These are phyloP conservation scores for Elaeidobius kamerunicus DNA, from an alignment of 2,888 invertebrate genomes.

Conservation along the genomic window DNA sequence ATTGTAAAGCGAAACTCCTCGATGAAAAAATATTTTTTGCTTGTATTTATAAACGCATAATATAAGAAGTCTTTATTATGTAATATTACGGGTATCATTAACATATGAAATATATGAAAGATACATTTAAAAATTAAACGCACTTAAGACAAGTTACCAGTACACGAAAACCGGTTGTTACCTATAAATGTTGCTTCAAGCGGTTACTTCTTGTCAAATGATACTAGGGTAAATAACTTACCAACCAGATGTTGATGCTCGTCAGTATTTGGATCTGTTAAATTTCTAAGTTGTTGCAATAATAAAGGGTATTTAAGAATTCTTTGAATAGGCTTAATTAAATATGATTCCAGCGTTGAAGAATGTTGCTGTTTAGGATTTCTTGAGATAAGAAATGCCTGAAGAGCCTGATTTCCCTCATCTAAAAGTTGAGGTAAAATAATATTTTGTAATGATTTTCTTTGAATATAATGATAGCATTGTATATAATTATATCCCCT, in stretches of 20 bases:
- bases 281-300: constrained; percentile 89
- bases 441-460: too few species aligned
- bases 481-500: not conserved
- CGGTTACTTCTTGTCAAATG: too few species aligned
- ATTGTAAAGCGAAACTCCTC: too few species aligned
- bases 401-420: constrained; percentile 94
- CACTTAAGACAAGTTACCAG: too few species aligned
- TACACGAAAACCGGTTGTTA: too few species aligned
- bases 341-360: constrained; percentile 93
- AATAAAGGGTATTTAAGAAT: constrained; percentile 96
- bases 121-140: too few species aligned
- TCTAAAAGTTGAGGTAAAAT: constrained; percentile 54
- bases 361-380: constrained; percentile 98
- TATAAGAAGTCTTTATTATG: too few species aligned
- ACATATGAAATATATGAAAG: not conserved
- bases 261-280: constrained; percentile 89
- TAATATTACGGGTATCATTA: too few species aligned
- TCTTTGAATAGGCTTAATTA: constrained; percentile 98
- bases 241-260: constrained; percentile 93
- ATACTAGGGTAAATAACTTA: constrained; percentile 48
- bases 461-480: not conserved
- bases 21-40: too few species aligned
- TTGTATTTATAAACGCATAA: too few species aligned
- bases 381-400: constrained; percentile 90
- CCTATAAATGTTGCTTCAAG: too few species aligned